Evolutionary conservation across 2,888 invertebrate species (phyloP).

Genomic region (Habrosyne pyritoides): DNA sequence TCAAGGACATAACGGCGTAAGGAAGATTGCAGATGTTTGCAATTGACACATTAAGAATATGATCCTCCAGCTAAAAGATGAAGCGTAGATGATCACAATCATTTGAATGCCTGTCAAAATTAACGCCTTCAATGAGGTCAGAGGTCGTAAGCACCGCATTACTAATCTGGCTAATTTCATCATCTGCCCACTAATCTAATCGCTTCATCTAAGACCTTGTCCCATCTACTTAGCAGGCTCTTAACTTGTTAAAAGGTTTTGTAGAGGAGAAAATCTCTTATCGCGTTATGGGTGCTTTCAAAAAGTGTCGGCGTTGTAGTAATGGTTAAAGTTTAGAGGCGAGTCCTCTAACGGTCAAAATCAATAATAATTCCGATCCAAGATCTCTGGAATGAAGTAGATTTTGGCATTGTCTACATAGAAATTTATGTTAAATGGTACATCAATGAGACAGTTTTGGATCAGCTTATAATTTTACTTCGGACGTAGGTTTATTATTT

Average conservation of each 20-base stretch:
- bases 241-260: background rate
- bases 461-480: too few relatives aligned
- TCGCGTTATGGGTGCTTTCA: background rate
- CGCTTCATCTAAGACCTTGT: background rate
- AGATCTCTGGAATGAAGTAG: too few relatives aligned
- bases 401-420: too few relatives aligned
- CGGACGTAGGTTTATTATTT: too few relatives aligned
- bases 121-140: background rate
- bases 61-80: background rate
- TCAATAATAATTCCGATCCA: too few relatives aligned
- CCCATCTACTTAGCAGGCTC: background rate
- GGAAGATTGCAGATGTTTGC: too few relatives aligned
- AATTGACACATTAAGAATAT: too few relatives aligned
- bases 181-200: background rate
- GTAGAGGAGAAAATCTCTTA: background rate
- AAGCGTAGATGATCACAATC: background rate
- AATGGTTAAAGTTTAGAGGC: background rate
- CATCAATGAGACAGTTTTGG: too few relatives aligned
- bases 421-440: too few relatives aligned
- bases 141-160: background rate
- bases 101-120: background rate
- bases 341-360: too few relatives aligned
- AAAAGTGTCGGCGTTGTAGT: background rate
- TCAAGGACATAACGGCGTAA: too few relatives aligned
- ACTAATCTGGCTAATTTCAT: conserved; percentile 3